Evolutionary conservation across 2,888 invertebrate genomes (phyloP).

Genomic region (Drosophila imparisetae): DNA sequence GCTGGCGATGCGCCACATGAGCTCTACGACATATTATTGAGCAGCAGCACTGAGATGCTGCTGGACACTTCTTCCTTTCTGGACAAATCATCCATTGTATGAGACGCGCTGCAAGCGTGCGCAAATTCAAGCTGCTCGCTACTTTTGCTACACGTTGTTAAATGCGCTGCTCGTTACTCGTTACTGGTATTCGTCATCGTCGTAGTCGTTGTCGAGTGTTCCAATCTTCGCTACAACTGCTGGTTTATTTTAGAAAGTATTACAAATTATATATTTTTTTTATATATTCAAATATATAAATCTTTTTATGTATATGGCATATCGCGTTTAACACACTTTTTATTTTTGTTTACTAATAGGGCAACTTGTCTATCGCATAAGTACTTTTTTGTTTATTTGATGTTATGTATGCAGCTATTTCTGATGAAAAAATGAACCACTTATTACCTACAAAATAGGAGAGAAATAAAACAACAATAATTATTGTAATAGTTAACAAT

Average conservation of each 20-base stretch:
- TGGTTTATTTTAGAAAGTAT: conserved; percentile 66
- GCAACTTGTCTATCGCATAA: conserved; percentile 56
- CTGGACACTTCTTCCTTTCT: conserved; percentile 84
- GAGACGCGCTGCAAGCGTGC: conserved; percentile 30
- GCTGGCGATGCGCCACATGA: conserved; percentile 82
- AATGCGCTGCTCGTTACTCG: conserved; percentile 8
- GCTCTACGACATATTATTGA: conserved; percentile 83
- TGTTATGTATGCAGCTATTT: conserved; percentile 33
- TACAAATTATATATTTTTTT: conserved; percentile 55
- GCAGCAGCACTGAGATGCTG: conserved; percentile 82
- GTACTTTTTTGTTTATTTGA: conserved; percentile 41
- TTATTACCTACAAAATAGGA: conserved; percentile 34
- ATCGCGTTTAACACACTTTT: conserved; percentile 70
- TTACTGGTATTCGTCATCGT: conserved; percentile 2
- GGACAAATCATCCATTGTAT: conserved; percentile 83
- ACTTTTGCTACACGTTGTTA: conserved; percentile 14
- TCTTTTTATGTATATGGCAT: conserved; percentile 34
- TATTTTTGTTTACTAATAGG: conserved; percentile 76
- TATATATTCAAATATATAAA: conserved; percentile 12
- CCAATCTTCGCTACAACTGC: conserved; percentile 26
- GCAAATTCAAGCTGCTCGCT: conserved; percentile 17
- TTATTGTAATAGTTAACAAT: conserved; percentile 16
- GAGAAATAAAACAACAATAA: conserved; percentile 33
- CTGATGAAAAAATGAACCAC: conserved; percentile 14
- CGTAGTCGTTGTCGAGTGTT: conserved; percentile 12